These are phyloP conservation scores for Sipha maydis DNA, from an alignment of 2,888 invertebrate genomes.

Conservation along the genomic window DNA sequence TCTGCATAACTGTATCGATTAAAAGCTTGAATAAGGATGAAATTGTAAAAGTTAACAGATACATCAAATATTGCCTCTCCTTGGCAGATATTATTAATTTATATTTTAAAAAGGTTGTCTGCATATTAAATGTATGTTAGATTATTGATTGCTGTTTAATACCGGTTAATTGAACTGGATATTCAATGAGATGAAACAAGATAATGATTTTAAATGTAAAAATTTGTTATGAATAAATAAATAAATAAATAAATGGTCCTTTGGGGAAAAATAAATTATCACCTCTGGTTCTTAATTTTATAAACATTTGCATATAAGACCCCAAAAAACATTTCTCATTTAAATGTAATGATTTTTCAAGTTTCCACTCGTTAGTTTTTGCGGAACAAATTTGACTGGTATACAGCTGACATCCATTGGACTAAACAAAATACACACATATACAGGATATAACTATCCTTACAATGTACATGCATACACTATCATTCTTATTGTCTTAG, in stretches of 20 bases:
- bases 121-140: no score
- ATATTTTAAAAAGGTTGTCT: no score
- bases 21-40: no score
- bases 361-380: not conserved
- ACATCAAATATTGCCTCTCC: no score
- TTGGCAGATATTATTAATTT: no score
- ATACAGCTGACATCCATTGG: not conserved
- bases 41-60: no score
- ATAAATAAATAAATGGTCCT: not conserved
- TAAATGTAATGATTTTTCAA: not conserved
- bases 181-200: no score
- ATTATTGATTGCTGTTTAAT: no score
- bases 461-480: not conserved
- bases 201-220: no score
- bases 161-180: no score
- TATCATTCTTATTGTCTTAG: slow-evolving; percentile 28
- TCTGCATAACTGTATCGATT: no score
- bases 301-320: not conserved
- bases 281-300: not conserved
- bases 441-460: not conserved
- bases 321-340: not conserved
- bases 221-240: no score
- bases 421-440: not conserved
- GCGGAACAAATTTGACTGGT: not conserved
- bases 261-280: not conserved